Conservation (phyloP, 2,888 invertebrate genomes). For the Biston betularia region DNA sequence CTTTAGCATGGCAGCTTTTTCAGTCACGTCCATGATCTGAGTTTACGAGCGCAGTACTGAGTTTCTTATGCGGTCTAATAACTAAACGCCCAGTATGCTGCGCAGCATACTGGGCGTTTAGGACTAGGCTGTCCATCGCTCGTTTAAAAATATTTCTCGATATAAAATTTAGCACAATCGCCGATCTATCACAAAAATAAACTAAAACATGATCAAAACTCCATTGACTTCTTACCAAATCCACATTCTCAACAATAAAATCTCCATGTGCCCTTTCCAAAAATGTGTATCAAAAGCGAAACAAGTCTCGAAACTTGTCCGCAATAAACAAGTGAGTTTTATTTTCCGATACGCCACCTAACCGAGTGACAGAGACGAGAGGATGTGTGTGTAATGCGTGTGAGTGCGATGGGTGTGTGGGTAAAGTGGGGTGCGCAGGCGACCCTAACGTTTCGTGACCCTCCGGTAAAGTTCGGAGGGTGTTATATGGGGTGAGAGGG, state of each 20-base stretch:
- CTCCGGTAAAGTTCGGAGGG: constrained; percentile 48
- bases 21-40: too few species aligned
- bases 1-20: too few species aligned
- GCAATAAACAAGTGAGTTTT: constrained; percentile 40
- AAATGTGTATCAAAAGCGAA: constrained; percentile 17
- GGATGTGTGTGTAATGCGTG: neutral
- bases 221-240: constrained; percentile 1
- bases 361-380: constrained; percentile 19
- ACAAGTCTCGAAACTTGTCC: constrained; percentile 32
- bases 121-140: too few species aligned
- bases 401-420: constrained; percentile 26
- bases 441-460: constrained; percentile 48
- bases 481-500: constrained; percentile 43
- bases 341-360: constrained; percentile 17
- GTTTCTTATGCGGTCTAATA: too few species aligned
- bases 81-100: too few species aligned
- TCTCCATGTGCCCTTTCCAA: constrained; percentile 25
- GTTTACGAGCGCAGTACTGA: too few species aligned
- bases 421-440: constrained; percentile 55
- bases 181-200: neutral
- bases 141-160: too few species aligned
- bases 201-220: neutral
- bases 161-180: neutral
- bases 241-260: constrained; percentile 17
- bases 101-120: too few species aligned